phyloP scores from a whole-genome alignment of 2,888 invertebrate genomes.

The Hemicrepidius hirtus region DNA sequence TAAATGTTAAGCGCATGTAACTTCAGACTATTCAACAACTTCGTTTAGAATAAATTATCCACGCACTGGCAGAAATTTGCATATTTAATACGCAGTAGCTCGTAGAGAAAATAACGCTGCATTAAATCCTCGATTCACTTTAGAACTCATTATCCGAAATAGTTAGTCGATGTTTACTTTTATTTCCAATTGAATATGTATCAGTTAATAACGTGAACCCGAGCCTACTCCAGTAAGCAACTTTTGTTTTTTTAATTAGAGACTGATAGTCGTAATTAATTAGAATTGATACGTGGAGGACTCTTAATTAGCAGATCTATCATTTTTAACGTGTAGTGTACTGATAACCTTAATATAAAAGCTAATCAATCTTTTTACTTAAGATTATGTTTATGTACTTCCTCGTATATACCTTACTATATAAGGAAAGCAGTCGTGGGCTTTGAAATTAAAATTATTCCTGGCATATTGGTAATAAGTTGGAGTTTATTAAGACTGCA shows the following conservation, averaged over 20 bases:
- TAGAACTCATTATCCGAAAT: slow-evolving; percentile 18
- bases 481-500: no score
- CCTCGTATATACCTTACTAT: no score
- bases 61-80: slow-evolving; percentile 33
- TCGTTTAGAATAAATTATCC: slow-evolving; percentile 37
- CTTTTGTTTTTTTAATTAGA: slow-evolving; percentile 17
- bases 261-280: slow-evolving; percentile 25
- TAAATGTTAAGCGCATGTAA: slow-evolving; percentile 32
- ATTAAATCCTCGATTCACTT: slow-evolving; percentile 29
- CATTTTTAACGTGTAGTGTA: slow-evolving; percentile 30
- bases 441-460: no score
- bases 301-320: slow-evolving; percentile 18
- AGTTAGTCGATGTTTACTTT: slow-evolving; percentile 24
- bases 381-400: background rate
- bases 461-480: no score
- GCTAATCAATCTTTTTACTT: slow-evolving; percentile 2
- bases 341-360: background rate
- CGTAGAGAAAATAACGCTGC: slow-evolving; percentile 23
- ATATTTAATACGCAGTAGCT: slow-evolving; percentile 35
- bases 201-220: slow-evolving; percentile 30
- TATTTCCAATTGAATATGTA: slow-evolving; percentile 31
- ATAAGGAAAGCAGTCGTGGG: no score
- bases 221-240: slow-evolving; percentile 1
- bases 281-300: slow-evolving; percentile 12
- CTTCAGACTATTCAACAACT: slow-evolving; percentile 28